Base-by-base conservation (phyloP, 2,888 invertebrate species). In the Callimorpha dominula region DNA sequence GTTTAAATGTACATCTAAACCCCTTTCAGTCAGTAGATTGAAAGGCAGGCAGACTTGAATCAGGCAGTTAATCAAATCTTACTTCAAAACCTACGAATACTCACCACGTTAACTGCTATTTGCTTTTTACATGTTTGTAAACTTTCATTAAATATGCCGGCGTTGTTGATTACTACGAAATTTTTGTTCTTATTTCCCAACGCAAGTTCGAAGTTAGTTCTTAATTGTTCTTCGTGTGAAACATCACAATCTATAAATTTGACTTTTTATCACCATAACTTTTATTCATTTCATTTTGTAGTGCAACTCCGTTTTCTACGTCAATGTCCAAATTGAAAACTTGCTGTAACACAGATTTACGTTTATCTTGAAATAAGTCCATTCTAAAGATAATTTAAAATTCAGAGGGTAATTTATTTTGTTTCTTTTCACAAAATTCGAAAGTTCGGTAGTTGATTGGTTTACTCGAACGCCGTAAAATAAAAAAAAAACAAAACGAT, bases 41-140 rank as follows among this genome's bases (percentile, higher is more conserved):
- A 31, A 31, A 31, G 31, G 31, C 31, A 31, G 31, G 31, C 31
- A 31, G 31, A 31, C 31, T 31, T 31, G 31, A 5, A 50, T 50
- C 50, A 14, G 4, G 14, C 50, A 50, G 4, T 15, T 50, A 1
- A 49, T 49, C 15, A 4, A 4, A 15, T 50, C 15, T 50, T 50
- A 9, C 3, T 12, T 11, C 14, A 15, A 3, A 54, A 7, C n/a
- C n/a, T n/a, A 9, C 1, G 8, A n/a, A n/a, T 54, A 84, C 87
- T 82, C 78, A 89, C 89, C 75, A 86, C 77, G 72, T 89, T 89
- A 6, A 88, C 64, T 11, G 76, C 81, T 60, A 88, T 86, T 71
- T 77, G 57, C 66, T 84, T 86, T 71, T 49, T 86, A 64, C 84
- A 88, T 0, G 68, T 71, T 7, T 71, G 17, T 40, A 70, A 70